These are phyloP conservation scores for Argya squamiceps DNA, from an alignment of 2,797 vertebrate genomes.

Conservation along the genomic window DNA sequence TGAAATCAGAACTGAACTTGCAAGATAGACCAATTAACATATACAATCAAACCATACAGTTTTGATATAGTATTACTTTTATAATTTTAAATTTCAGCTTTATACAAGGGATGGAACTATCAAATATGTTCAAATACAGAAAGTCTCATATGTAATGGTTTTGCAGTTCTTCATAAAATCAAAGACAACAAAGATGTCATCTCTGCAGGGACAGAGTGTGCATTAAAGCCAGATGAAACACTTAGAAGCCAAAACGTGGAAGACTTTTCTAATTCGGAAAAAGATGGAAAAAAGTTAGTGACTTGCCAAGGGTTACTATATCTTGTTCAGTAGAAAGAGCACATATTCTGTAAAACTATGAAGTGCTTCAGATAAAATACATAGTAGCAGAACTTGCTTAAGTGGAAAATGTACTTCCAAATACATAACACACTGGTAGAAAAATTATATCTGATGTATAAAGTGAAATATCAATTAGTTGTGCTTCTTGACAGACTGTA, in stretches of 20 bases:
- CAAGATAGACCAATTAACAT: not conserved
- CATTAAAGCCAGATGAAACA: not conserved
- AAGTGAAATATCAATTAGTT: conserved; percentile 61
- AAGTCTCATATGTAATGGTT: not conserved
- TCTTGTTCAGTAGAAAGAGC: not conserved
- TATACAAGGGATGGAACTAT: not conserved
- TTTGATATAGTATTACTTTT: not conserved
- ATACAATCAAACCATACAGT: not conserved
- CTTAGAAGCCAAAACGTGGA: not conserved
- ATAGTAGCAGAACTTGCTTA: conserved; percentile 6
- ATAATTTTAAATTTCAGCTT: not conserved
- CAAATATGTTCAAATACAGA: not conserved
- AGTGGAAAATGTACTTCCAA: conserved; percentile 37
- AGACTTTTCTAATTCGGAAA: not conserved
- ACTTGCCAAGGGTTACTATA: not conserved
- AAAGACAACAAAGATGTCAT: not conserved
- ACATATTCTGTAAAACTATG: not conserved
- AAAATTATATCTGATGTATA: conserved; percentile 8
- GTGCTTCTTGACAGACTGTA: conserved; percentile 62
- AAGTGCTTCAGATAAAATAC: not conserved
- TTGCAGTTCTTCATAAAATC: not conserved
- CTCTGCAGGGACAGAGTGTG: not conserved
- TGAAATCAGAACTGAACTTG: not conserved
- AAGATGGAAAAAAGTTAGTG: not conserved
- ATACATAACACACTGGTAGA: conserved; percentile 28